phyloP scores from a whole-genome alignment of 1,140 invertebrate genomes.

The Idris sp. region DNA sequence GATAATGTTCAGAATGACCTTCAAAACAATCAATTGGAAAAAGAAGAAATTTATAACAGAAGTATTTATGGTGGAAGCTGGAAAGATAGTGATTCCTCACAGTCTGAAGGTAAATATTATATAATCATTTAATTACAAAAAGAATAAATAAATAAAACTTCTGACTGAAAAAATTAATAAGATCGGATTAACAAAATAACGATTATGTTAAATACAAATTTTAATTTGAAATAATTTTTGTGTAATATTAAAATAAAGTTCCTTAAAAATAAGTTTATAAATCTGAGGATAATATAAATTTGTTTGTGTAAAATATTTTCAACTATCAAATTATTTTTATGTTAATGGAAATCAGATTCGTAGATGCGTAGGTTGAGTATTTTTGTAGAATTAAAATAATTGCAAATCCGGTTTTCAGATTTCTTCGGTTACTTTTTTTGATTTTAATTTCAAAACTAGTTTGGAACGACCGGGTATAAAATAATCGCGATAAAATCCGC shows the following conservation, averaged over 20 bases:
- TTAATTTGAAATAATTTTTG: too few species aligned
- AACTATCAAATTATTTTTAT: too few species aligned
- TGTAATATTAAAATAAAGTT: too few species aligned
- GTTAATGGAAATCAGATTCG: slow-evolving; percentile 11
- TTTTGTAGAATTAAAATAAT: slow-evolving; percentile 9
- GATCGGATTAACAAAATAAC: too few species aligned
- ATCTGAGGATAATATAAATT: too few species aligned
- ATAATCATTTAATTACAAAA: not conserved
- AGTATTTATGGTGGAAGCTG: slow-evolving; percentile 49
- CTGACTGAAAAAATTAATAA: too few species aligned
- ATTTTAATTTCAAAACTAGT: slow-evolving; percentile 27
- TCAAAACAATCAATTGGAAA: slow-evolving; percentile 34
- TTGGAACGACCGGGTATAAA: too few species aligned
- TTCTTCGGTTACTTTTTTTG: slow-evolving; percentile 15
- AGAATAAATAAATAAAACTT: too few species aligned
- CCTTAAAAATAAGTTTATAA: too few species aligned
- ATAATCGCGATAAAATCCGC: too few species aligned
- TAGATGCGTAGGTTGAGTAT: slow-evolving; percentile 19
- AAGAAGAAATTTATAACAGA: slow-evolving; percentile 67
- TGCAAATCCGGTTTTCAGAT: slow-evolving; percentile 23
- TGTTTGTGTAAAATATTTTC: too few species aligned
- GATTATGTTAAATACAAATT: too few species aligned
- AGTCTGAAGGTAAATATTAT: slow-evolving; percentile 34
- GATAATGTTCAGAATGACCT: slow-evolving; percentile 37
- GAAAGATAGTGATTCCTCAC: slow-evolving; percentile 60